Percentiles rank a stretch among this genome's conserved stretches.
phyloP scores from a whole-genome alignment of 2,797 vertebrate genomes.

The Trachops cirrhosus region DNA sequence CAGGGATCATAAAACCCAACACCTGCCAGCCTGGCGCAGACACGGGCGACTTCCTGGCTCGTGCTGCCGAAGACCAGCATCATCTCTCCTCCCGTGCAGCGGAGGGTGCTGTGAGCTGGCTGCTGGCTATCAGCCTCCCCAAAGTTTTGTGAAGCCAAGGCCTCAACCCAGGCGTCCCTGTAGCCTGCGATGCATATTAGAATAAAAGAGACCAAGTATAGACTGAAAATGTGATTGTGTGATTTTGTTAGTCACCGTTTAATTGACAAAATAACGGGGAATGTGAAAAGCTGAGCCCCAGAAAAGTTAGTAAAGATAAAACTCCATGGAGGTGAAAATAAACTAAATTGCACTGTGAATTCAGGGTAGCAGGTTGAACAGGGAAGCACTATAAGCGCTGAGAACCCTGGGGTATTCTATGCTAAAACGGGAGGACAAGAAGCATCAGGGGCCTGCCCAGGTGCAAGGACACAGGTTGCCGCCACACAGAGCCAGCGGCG shows the following conservation, averaged over 20 bases:
- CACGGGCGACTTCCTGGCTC: not conserved
- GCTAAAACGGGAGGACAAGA: not conserved
- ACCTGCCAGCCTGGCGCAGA: not conserved
- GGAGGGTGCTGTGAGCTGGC: not conserved
- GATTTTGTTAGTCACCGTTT: not conserved
- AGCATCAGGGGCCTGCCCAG: not conserved
- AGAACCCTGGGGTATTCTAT: not conserved
- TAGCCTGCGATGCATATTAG: not conserved
- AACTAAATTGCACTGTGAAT: not conserved
- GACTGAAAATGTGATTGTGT: not conserved
- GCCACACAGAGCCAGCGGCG: accelerated
- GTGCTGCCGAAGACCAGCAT: not conserved
- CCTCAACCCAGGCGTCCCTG: not conserved
- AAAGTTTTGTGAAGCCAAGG: not conserved
- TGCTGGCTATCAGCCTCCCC: not conserved
- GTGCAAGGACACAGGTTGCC: not conserved
- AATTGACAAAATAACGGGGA: not conserved
- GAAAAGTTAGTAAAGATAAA: not conserved
- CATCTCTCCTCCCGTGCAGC: not conserved
- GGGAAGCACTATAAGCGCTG: not conserved
- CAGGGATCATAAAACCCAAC: not conserved
- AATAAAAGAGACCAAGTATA: not conserved
- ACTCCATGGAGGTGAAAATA: not conserved
- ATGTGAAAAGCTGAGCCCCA: not conserved
- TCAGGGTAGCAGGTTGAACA: not conserved